Base-by-base conservation (phyloP, 2,797 vertebrate species). In the Chloroceryle amazona region DNA sequence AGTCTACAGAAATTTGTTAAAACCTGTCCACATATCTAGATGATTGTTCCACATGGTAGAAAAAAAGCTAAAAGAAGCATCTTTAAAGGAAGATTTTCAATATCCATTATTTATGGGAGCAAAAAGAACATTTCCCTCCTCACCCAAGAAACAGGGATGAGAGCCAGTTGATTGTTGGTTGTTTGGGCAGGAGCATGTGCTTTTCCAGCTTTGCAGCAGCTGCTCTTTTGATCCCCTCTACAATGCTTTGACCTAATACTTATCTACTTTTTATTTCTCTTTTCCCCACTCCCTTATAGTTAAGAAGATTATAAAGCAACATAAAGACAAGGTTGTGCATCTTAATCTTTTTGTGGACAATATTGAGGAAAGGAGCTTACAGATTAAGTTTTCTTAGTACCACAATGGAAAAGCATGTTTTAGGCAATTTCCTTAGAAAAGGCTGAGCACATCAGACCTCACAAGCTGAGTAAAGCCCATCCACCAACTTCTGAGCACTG, bases 251-350 rank as follows among this genome's bases (percentile, higher is more conserved):
- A 57, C 54, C 39, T 82, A 94, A 85, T 55, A 76, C 26, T 78
- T 54, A 51, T 60, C 51, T 75, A 71, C 22, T 60, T 73, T 67
- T 52, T 62, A 17, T 35, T 81, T 62, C 39, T 72, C 42, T 72
- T 67, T 44, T 13, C 3, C 46, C 12, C 1, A 11, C 46, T 62
- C 44, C 33, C 46, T 65, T 84, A 49, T 11, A 73, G 61, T 91
- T 94, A 92, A 49, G 37, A 73, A 89, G 76, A 97, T 93, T 89
- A 81, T 41, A 71, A 89, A 85, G 29, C 37, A 90, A 90, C 2
- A 0, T 57, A 62, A 89, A 91, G 41, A 85, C 47, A 55, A 81
- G 33, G 17, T 66, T 91, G 55, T 42, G 31, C 29, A 90, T 79
- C 90, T 72, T 92, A 83, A 95, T 93, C 80, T 70, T 65, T 61